phyloP scores from a whole-genome alignment of 2,797 vertebrate species.

The Tympanoctomys barrerae region DNA sequence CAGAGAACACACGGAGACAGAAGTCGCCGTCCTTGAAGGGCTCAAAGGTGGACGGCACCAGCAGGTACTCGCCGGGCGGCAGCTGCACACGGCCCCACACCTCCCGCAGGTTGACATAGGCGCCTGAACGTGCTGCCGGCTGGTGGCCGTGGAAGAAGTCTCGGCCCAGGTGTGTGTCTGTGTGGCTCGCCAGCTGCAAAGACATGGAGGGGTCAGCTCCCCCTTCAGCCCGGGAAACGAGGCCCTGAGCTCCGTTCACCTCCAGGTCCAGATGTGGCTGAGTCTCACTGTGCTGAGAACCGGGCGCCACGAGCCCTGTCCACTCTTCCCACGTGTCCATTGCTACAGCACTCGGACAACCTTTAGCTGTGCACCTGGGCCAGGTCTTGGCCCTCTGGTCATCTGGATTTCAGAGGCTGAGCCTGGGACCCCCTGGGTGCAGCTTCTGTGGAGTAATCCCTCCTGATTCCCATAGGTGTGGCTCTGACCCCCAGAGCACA shows the following conservation, averaged over 20 bases:
- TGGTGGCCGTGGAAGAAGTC: constrained; percentile 91
- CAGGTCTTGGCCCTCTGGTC: background rate
- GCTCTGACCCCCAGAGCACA: background rate
- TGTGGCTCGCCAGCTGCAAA: constrained; percentile 85
- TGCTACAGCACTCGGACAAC: background rate
- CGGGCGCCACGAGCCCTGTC: background rate
- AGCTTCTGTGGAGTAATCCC: background rate
- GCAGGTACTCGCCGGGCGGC: constrained; percentile 92
- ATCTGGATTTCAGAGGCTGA: background rate
- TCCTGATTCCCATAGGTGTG: background rate
- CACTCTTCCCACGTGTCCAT: background rate
- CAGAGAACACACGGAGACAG: constrained; percentile 94
- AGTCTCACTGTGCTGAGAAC: background rate
- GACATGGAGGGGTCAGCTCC: background rate
- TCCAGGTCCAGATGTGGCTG: fast-evolving
- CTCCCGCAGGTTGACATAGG: constrained; percentile 93
- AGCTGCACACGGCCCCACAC: constrained; percentile 90
- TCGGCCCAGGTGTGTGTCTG: constrained; percentile 88
- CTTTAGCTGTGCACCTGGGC: background rate
- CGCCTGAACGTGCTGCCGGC: constrained; percentile 88
- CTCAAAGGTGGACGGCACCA: constrained; percentile 94
- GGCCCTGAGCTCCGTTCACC: background rate
- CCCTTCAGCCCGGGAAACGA: background rate
- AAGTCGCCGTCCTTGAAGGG: constrained; percentile 93
- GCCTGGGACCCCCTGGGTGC: background rate